Evolutionary conservation across 2,113 vertebrate species (phyloP).

Genomic region (Natator depressus): DNA sequence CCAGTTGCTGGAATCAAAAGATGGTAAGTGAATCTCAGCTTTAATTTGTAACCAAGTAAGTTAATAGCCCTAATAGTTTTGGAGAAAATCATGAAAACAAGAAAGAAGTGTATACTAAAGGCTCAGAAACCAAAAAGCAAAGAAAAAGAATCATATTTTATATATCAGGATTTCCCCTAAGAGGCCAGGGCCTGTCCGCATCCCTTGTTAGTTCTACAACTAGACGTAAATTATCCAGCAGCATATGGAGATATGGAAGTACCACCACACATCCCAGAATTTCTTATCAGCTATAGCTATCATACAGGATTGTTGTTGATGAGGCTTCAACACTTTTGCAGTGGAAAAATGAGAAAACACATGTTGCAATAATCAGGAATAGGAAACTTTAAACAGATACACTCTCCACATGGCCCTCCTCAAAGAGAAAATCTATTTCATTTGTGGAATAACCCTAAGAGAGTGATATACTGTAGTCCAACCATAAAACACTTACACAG

Average conservation of each 20-base stretch:
- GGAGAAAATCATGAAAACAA: slow-evolving; percentile 30
- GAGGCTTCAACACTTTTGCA: slow-evolving; percentile 12
- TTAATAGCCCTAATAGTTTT: neutral
- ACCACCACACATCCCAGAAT: neutral
- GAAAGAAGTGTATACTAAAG: neutral
- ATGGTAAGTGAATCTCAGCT: slow-evolving; percentile 3
- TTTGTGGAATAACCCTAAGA: slow-evolving; percentile 11
- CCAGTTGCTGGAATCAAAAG: neutral
- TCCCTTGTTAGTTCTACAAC: neutral
- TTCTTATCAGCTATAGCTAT: slow-evolving; percentile 13
- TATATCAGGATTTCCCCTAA: slow-evolving; percentile 8
- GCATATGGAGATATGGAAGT: neutral
- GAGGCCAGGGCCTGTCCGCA: neutral
- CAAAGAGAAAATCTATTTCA: neutral
- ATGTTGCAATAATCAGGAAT: neutral
- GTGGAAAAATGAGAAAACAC: slow-evolving; percentile 17
- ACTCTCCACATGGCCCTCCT: slow-evolving; percentile 5
- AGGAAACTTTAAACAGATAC: slow-evolving; percentile 12
- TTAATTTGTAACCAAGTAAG: slow-evolving; percentile 44
- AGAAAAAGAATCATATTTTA: slow-evolving; percentile 34
- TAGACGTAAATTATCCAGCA: neutral
- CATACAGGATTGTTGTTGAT: slow-evolving; percentile 7
- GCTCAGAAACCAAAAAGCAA: neutral
- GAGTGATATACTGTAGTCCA: neutral
- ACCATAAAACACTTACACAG: slow-evolving; percentile 6